Percentiles rank a stretch among this genome's conserved stretches.
phyloP scores from a whole-genome alignment of 2,888 invertebrate species.

The Crossocerus cetratus region DNA sequence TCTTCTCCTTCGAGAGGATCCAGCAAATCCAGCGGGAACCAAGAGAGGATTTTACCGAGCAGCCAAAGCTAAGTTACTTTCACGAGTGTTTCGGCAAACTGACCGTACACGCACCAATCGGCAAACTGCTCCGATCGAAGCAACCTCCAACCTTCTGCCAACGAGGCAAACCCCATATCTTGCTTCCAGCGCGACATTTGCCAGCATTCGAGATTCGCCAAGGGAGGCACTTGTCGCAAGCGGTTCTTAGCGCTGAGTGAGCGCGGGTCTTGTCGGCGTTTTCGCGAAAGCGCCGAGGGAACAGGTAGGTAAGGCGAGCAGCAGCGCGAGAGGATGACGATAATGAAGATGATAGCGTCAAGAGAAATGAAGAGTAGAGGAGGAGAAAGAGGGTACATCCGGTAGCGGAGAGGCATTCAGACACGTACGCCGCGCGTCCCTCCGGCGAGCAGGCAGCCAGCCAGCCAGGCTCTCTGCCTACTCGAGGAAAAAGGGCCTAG shows the following conservation, averaged over 20 bases:
- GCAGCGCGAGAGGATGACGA: constrained; percentile 4
- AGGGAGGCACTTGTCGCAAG: too few relatives aligned
- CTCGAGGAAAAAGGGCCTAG: constrained; percentile 29
- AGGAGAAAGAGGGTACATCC: constrained; percentile 61
- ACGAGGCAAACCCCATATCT: too few relatives aligned
- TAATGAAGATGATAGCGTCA: not conserved
- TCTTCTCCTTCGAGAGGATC: too few relatives aligned
- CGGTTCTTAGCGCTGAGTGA: too few relatives aligned
- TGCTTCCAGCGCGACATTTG: too few relatives aligned
- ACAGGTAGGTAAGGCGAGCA: too few relatives aligned
- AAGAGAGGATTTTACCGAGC: too few relatives aligned
- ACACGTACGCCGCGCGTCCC: constrained; percentile 42
- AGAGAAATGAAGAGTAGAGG: constrained; percentile 34
- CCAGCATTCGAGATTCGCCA: too few relatives aligned
- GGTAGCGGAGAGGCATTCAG: constrained; percentile 63
- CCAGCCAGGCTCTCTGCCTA: not conserved
- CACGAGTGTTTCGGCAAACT: not conserved
- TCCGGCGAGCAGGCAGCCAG: constrained; percentile 12
- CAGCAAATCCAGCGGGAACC: too few relatives aligned
- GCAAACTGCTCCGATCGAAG: constrained; percentile 18
- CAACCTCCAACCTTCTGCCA: too few relatives aligned
- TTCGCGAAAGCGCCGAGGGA: too few relatives aligned
- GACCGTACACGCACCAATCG: constrained; percentile 17
- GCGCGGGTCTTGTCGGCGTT: too few relatives aligned
- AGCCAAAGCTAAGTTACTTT: constrained; percentile 5